phyloP scores from a whole-genome alignment of 2,797 vertebrate genomes.

The Pelobates cultripes region DNA sequence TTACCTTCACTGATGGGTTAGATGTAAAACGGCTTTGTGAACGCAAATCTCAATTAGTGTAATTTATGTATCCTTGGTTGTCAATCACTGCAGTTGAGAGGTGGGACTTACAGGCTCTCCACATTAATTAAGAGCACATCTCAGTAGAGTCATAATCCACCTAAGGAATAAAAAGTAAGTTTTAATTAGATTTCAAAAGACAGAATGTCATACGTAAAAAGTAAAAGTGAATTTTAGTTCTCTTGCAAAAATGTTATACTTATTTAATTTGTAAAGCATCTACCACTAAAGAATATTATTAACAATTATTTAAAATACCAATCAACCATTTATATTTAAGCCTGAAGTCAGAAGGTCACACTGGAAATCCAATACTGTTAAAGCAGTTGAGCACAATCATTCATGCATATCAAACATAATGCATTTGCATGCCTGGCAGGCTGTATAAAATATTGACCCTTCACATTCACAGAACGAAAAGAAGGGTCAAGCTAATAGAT shows the following conservation, averaged over 20 bases:
- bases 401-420: conserved; percentile 23
- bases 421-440: conserved; percentile 22
- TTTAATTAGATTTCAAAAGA: conserved; percentile 78
- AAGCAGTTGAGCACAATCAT: conserved; percentile 8
- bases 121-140: conserved; percentile 81
- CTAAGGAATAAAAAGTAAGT: conserved; percentile 78
- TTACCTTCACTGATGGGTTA: conserved; percentile 76
- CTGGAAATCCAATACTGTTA: conserved; percentile 12
- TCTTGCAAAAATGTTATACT: conserved; percentile 56
- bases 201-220: conserved; percentile 68
- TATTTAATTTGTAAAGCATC: conserved; percentile 58
- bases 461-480: conserved; percentile 28
- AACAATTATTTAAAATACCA: conserved; percentile 52
- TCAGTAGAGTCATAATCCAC: conserved; percentile 76
- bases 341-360: conserved; percentile 10
- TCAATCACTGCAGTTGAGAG: conserved; percentile 78
- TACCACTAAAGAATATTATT: conserved; percentile 55
- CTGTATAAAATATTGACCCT: conserved; percentile 26
- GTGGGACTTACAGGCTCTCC: conserved; percentile 74
- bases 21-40: conserved; percentile 61
- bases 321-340: conserved; percentile 46
- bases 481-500: conserved; percentile 28
- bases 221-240: conserved; percentile 57
- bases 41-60: conserved; percentile 76
- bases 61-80: conserved; percentile 76